Evolutionary conservation across 2,888 invertebrate genomes (phyloP), one percentile per base, ranked within the genome.

Genomic region (Euzophera pinguis): DNA sequence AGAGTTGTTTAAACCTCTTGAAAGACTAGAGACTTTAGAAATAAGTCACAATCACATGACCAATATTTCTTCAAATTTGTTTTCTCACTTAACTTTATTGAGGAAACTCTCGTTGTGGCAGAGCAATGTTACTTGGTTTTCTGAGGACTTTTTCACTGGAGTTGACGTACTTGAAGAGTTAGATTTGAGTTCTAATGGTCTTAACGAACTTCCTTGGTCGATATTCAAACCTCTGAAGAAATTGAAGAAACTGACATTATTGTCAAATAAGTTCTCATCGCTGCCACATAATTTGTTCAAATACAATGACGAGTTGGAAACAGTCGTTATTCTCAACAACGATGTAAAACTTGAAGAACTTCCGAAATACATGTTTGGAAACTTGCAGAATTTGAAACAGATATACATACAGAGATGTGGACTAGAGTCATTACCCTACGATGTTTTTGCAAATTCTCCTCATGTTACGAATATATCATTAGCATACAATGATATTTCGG

Each of bases 131-230:
- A 91, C 85, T 17, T 91, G 92, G 76, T 86, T 95, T 37, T 90
- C 92, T 12, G 86, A 91, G 56, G 89, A 92, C 53, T 89, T 92
- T 56, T 94, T 95, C 68, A 91, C 91, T 29, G 92, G 93, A 45
- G 89, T 94, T 1, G 81, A 89, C 29, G 91, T 92, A 0, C 82
- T 96, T 3, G 86, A 91, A 63, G 91, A 92, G 59, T 84, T 97
- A 56, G 95, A 95, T 80, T 75, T 97, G 52, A 93, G 93, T 62
- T 83, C 91, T 10, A 96, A 95, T 74, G 88, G 91, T 48, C 87
- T 96, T 59, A 90, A 91, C 53, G 85, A 89, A 53, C 80, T 96
- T 48, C 92, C 93, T 0, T 73, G 88, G 6, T 91, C 92, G 61
- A 87, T 94, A 47, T 95, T 95, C 69, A 78, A 90, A 52, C 85